Evolutionary conservation across 2,113 vertebrate species (phyloP).

Genomic region (Bucco capensis): DNA sequence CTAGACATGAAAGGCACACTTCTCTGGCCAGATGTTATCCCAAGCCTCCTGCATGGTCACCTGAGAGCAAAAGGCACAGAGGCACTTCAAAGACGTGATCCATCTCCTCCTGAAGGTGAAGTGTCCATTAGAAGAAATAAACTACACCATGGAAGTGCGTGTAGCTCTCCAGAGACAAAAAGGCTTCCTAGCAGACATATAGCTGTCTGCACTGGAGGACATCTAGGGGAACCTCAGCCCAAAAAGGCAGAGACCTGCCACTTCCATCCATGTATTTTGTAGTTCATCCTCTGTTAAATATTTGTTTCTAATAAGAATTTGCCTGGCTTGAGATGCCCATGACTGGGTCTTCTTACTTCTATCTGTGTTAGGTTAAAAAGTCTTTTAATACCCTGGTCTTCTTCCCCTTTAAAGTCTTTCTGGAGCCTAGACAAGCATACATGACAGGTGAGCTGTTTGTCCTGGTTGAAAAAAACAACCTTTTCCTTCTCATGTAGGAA

Average conservation of each 20-base stretch:
- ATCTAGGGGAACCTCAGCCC: not conserved
- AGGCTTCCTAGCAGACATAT: rapidly evolving
- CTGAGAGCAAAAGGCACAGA: not conserved
- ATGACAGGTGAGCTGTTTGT: not conserved
- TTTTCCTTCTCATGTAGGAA: not conserved
- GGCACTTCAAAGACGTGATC: not conserved
- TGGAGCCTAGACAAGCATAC: not conserved
- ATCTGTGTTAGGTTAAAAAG: not conserved
- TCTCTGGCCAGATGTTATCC: not conserved
- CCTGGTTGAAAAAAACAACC: not conserved
- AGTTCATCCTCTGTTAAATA: not conserved
- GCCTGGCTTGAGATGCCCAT: not conserved
- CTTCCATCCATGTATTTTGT: not conserved
- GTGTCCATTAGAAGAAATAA: not conserved
- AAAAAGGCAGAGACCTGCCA: not conserved
- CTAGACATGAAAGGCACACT: not conserved
- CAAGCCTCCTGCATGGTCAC: not conserved
- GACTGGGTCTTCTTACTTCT: not conserved
- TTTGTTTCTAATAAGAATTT: not conserved
- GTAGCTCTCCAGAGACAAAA: not conserved
- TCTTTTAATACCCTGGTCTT: not conserved
- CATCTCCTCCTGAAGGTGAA: not conserved
- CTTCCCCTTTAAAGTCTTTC: not conserved
- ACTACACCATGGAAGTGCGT: not conserved
- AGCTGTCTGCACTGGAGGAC: not conserved